Evolutionary conservation across 2,113 vertebrate species (phyloP), one percentile per base, ranked within the genome.

Genomic region (Geothlypis trichas): DNA sequence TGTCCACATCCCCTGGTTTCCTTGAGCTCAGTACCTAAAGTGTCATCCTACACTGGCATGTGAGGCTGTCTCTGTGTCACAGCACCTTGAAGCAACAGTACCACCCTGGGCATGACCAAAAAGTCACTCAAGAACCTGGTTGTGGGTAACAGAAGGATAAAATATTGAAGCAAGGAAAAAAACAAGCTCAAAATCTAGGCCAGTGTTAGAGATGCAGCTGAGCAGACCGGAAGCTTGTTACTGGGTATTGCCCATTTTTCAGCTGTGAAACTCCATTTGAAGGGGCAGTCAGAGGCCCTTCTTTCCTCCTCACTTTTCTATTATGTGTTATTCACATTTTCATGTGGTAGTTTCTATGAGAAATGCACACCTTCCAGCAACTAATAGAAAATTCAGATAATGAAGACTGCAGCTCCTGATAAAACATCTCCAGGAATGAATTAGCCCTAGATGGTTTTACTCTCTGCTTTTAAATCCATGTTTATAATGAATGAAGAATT

Each of bases 341-440:
- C 51, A 30, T 39, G 65, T 20, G 42, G 44, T 46, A 57, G 61
- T 61, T 89, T 94, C 82, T 90, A 12, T 81, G 85, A 96, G 90
- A 89, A 96, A 94, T 65, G 59, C 68, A 68, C 76, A 90, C 69
- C 88, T 96, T 94, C 92, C 90, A 96, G 92, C 85, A 89, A 84
- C 88, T 81, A 91, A 81, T 10, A 80, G 90, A 88, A 95, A 90
- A 94, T 71, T n/a, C 92, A 94, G 82, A 84, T 92, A 95, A 96
- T 90, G 85, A 91, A 92, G 67, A 88, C 87, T 92, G 61, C 87
- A 86, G 57, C 35, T 93, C 31, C 39, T 49, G 68, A 83, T 85
- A 79, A 96, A 97, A 92, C 61, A n/a, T 90, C 44, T 84, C 27
- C 35, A 82, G 62, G 83, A 88, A 92, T 37, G 39, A 95, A 84